These are phyloP conservation scores for Tetrao urogallus DNA, from an alignment of 2,113 vertebrate species.

Conservation along the genomic window DNA sequence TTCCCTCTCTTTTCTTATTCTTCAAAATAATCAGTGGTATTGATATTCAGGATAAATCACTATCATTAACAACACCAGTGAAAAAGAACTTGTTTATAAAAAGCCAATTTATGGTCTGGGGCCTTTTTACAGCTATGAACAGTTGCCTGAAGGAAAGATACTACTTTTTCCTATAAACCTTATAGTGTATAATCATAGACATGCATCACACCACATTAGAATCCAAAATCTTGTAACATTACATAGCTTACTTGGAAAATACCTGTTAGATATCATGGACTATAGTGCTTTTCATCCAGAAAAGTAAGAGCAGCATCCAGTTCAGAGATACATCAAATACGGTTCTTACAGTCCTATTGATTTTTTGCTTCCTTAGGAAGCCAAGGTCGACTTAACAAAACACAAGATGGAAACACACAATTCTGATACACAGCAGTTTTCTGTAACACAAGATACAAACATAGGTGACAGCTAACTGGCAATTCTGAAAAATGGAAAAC, in stretches of 20 bases:
- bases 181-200: background rate
- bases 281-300: background rate
- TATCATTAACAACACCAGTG: background rate
- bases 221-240: background rate
- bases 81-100: background rate
- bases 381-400: background rate
- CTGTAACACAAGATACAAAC: background rate
- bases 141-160: background rate
- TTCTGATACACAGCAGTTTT: background rate
- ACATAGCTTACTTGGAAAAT: background rate
- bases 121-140: background rate
- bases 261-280: background rate
- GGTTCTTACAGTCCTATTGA: background rate
- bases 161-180: background rate
- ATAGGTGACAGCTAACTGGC: background rate
- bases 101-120: background rate
- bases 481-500: background rate
- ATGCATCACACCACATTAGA: background rate
- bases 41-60: background rate
- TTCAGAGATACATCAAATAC: background rate
- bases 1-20: background rate
- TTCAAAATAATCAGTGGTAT: background rate
- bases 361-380: background rate
- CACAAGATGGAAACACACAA: background rate
- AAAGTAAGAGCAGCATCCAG: background rate